Evolutionary conservation across 2,797 vertebrate species (phyloP), one percentile per base, ranked within the genome.

Genomic region (Serranus cabrilla): DNA sequence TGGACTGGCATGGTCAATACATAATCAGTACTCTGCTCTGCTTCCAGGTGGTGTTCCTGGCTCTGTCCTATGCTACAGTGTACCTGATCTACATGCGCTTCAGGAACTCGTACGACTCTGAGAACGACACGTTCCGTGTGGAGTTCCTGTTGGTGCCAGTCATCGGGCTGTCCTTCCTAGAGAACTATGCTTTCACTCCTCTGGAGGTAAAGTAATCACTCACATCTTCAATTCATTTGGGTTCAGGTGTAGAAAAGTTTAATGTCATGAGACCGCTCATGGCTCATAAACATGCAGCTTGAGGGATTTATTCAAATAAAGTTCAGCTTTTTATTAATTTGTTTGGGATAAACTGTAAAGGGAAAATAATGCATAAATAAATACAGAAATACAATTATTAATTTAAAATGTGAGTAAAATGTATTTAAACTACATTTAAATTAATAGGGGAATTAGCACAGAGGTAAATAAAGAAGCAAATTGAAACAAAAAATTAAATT

Each of bases 61-160:
- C 94, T 47, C 94, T 98, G 52, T 95, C 97, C 76, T 99, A 98
- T 0, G n/a, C 96, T 43, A 99, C 98, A 0, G 94, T 99, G 42
- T 97, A 98, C 73, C 93, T 99, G 93, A 98, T 98, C 93, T 99
- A 98, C 4, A 87, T 95, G 79, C 97, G 95, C 86, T 97, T 98
- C 87, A 95, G 89, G 72, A 97, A 95, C 71, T 92, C 95, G 0
- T 97, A 95, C 6, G 92, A 98, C 85, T 95, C 94, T 0, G 97
- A 97, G 75, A 97, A 97, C 0, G 98, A 99, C 87, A 95, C 97
- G 0, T 99, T 99, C 75, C 96, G 97, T 0, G 92, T 99, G 1
- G 98, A 99, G 91, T 99, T 99, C 81, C 95, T 99, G 75, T 82
- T 99, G 91, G 94, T 99, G 58, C 98, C 98, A 0, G 97, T 99